Evolutionary conservation across 2,888 invertebrate species (phyloP).

Genomic region (Dysmachus trigonus): DNA sequence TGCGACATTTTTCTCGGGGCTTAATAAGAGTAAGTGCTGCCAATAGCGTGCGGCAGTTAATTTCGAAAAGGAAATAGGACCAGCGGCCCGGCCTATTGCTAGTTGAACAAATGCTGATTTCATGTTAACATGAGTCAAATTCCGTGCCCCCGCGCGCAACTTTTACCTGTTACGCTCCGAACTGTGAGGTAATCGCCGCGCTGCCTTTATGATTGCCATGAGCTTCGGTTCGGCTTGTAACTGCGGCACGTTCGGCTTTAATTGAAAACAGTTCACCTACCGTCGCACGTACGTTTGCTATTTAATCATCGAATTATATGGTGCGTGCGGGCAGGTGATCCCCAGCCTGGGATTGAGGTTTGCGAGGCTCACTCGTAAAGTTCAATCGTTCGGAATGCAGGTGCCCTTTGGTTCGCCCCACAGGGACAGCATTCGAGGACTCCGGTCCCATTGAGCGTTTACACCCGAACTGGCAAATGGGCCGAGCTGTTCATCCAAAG

Average conservation of each 20-base stretch:
- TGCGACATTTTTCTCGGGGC: background rate
- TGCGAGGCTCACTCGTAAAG: background rate
- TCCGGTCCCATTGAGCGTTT: background rate
- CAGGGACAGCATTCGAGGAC: background rate
- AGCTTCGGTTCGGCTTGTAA: background rate
- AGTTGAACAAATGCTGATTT: slow-evolving; percentile 29
- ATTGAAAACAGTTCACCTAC: slow-evolving; percentile 15
- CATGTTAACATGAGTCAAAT: slow-evolving; percentile 7
- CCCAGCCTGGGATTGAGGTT: background rate
- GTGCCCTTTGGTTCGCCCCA: background rate
- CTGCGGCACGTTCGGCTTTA: slow-evolving; percentile 25
- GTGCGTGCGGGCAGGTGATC: slow-evolving; percentile 23
- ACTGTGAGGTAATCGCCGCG: background rate
- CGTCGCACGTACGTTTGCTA: slow-evolving; percentile 12
- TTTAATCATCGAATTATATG: slow-evolving; percentile 40
- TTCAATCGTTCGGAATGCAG: background rate
- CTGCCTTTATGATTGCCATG: background rate
- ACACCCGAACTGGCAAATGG: background rate
- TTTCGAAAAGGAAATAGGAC: background rate
- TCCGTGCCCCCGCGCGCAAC: background rate
- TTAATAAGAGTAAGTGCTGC: background rate
- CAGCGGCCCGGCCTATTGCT: slow-evolving; percentile 4
- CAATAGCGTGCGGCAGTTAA: background rate
- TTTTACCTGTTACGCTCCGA: slow-evolving; percentile 12
- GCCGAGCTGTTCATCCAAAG: background rate